These are phyloP conservation scores for Babylonia areolata DNA, from an alignment of 1,140 invertebrate genomes.

Conservation along the genomic window DNA sequence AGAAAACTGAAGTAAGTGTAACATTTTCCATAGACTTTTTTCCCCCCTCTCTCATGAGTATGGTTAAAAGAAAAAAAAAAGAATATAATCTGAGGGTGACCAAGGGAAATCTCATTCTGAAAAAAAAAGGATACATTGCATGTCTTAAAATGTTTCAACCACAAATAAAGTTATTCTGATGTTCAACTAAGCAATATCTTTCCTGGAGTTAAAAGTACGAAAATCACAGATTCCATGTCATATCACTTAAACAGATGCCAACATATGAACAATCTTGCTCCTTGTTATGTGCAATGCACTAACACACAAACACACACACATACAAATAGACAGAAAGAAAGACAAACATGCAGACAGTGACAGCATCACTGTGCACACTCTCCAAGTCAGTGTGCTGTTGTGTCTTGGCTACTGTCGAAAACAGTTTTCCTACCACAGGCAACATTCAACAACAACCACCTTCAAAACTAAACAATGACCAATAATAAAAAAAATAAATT, in stretches of 20 bases:
- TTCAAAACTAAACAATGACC: not conserved
- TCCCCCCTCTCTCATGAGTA: no score
- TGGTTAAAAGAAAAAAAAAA: no score
- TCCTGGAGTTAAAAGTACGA: not conserved
- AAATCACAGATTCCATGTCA: not conserved
- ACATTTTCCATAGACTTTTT: no score
- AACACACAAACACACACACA: not conserved
- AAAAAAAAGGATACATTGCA: no score
- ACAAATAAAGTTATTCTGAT: no score
- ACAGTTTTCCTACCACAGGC: not conserved
- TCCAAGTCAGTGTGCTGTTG: not conserved
- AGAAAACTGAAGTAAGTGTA: no score
- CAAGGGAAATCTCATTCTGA: no score
- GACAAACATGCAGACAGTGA: not conserved
- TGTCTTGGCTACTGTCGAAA: not conserved
- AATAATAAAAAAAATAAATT: not conserved
- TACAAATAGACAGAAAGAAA: not conserved
- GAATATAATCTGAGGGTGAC: no score
- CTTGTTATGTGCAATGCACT: not conserved
- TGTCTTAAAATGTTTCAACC: no score
- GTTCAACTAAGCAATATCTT: no score
- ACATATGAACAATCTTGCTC: not conserved
- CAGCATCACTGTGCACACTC: not conserved
- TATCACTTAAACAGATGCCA: not conserved
- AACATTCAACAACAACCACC: not conserved